Percentiles rank a stretch among this genome's conserved stretches.
phyloP scores from a whole-genome alignment of 2,888 invertebrate species.

The Blera fallax region DNA sequence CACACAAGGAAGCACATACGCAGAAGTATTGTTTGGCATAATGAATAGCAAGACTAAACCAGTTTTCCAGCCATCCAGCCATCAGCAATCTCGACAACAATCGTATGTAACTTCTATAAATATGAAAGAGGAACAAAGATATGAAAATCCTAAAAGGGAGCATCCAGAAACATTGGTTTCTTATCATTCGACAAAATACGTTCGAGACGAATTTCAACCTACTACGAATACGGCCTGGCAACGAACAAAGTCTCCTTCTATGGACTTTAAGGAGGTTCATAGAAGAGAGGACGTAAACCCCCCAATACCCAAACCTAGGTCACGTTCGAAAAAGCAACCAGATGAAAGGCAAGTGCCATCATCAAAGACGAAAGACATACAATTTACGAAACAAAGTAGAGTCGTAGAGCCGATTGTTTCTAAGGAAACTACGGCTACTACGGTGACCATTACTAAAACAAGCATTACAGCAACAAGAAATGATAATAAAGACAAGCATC shows the following conservation, averaged over 20 bases:
- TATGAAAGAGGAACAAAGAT: conserved; percentile 67
- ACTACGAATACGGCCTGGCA: conserved; percentile 74
- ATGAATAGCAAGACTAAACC: conserved; percentile 70
- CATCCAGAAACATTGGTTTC: conserved; percentile 19
- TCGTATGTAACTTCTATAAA: conserved; percentile 74
- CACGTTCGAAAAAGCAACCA: conserved; percentile 72
- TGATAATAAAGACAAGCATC: conserved; percentile 45
- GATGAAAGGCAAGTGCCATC: conserved; percentile 71
- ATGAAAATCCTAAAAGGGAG: conserved; percentile 74
- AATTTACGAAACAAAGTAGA: conserved; percentile 56
- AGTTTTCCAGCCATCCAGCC: conserved; percentile 84
- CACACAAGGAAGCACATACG: conserved; percentile 76
- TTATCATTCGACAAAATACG: conserved; percentile 58
- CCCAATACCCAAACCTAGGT: conserved; percentile 54
- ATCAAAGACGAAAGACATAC: conserved; percentile 70
- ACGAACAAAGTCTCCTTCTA: conserved; percentile 77
- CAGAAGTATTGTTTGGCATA: conserved; percentile 79
- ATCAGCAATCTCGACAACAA: conserved; percentile 75
- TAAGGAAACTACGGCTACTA: conserved; percentile 52
- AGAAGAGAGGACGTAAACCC: conserved; percentile 74
- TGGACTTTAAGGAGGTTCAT: conserved; percentile 75
- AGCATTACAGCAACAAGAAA: conserved; percentile 35
- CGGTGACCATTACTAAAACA: conserved; percentile 29
- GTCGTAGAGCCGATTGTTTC: conserved; percentile 61
- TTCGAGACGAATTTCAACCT: conserved; percentile 70